phyloP scores from a whole-genome alignment of 2,888 invertebrate genomes.

The Cosmorhoe ocellata region DNA sequence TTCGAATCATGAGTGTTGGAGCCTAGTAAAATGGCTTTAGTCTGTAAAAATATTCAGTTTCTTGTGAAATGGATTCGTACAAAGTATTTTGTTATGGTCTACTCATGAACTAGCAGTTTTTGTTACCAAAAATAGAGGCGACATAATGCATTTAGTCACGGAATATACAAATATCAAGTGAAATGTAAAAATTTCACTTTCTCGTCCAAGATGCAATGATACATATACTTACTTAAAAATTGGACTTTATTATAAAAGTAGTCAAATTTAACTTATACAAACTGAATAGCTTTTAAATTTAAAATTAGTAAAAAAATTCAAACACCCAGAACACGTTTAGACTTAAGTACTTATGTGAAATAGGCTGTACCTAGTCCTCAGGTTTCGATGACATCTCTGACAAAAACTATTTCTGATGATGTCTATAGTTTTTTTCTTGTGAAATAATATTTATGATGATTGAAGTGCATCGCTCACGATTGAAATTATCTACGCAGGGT shows the following conservation, averaged over 20 bases:
- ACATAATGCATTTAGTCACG: constrained; percentile 23
- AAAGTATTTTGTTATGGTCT: constrained; percentile 15
- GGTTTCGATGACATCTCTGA: too few species aligned
- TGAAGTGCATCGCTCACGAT: constrained; percentile 27
- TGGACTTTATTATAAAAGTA: background rate
- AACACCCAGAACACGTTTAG: too few species aligned
- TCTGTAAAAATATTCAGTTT: constrained; percentile 22
- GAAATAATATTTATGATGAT: constrained; percentile 35
- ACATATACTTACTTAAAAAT: too few species aligned
- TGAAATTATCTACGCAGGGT: constrained; percentile 27
- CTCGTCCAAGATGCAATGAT: background rate
- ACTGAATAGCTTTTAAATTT: too few species aligned
- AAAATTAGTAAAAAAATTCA: too few species aligned
- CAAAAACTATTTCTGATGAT: too few species aligned
- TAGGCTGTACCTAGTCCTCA: too few species aligned
- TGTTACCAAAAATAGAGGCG: constrained; percentile 21
- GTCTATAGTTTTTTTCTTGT: constrained; percentile 4
- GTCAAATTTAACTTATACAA: background rate
- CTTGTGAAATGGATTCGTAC: constrained; percentile 35
- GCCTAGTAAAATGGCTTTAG: background rate
- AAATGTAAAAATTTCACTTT: constrained; percentile 10
- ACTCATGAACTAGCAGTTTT: constrained; percentile 25
- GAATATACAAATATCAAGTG: constrained; percentile 15
- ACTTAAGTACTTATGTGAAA: too few species aligned
- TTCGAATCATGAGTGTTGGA: constrained; percentile 9